Evolutionary conservation across 92 coral and sea anemone species (phyloP).

Genomic region (Porites lobata): DNA sequence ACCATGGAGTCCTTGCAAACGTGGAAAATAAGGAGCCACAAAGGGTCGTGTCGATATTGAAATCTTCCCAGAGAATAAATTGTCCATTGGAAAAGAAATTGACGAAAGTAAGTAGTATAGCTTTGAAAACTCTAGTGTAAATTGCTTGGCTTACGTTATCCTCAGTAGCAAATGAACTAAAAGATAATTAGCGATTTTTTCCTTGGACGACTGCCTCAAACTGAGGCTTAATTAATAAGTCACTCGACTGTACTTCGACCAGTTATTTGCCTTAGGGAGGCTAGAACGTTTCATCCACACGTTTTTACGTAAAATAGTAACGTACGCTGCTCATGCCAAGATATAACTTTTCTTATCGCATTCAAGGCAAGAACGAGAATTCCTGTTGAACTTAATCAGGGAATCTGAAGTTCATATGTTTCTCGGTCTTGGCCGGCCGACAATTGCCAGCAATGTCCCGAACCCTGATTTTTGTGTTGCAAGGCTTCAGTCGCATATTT

Average conservation of each 20-base stretch:
- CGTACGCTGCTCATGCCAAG: background rate
- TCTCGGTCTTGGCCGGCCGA: too few relatives aligned
- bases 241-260: background rate
- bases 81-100: conserved; percentile 45
- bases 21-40: conserved; percentile 21
- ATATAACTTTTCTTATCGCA: background rate
- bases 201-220: background rate
- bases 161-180: background rate
- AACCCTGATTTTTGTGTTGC: too few relatives aligned
- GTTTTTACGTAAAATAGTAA: background rate
- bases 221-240: too few relatives aligned
- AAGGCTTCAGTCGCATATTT: too few relatives aligned
- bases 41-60: conserved; percentile 71
- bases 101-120: conserved; percentile 16
- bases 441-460: too few relatives aligned
- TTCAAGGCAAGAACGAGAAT: background rate
- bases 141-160: background rate
- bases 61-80: conserved; percentile 71
- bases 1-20: conserved; percentile 32
- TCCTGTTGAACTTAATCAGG: background rate
- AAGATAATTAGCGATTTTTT: background rate
- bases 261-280: too few relatives aligned
- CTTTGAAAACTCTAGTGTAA: background rate
- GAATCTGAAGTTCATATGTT: too few relatives aligned
- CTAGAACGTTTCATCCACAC: background rate